Conservation (phyloP, 2,113 vertebrate species). For the Urocynchramus pylzowi region DNA sequence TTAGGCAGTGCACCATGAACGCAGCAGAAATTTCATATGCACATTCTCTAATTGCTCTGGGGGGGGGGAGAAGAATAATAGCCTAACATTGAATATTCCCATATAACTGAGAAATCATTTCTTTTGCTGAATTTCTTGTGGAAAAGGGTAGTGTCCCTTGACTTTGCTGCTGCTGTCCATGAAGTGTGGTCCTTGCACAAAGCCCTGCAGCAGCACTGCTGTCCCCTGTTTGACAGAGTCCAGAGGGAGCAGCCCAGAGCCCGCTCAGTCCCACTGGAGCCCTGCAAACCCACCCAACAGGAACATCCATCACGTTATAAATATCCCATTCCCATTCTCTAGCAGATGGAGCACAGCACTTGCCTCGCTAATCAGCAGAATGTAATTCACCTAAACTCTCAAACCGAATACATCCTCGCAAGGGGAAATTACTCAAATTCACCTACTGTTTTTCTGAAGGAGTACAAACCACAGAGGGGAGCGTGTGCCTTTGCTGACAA, state of each 20-base stretch:
- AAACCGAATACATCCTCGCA: background rate
- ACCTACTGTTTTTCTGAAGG: constrained; percentile 26
- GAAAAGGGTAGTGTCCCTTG: background rate
- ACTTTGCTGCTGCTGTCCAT: background rate
- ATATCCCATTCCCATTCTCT: constrained; percentile 40
- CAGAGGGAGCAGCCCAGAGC: background rate
- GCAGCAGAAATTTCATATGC: background rate
- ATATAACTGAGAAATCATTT: background rate
- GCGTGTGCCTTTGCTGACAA: constrained; percentile 3
- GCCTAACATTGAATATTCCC: background rate
- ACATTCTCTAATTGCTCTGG: background rate
- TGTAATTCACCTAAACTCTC: constrained; percentile 61
- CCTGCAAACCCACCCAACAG: constrained; percentile 34
- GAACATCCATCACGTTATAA: constrained; percentile 52
- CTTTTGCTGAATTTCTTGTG: background rate
- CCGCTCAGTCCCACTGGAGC: background rate
- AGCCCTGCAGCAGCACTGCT: background rate
- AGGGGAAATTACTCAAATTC: constrained; percentile 45
- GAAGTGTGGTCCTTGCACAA: background rate
- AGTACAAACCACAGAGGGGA: background rate
- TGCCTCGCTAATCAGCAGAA: constrained; percentile 58
- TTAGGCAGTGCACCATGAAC: background rate
- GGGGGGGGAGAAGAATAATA: background rate
- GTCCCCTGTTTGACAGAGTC: background rate
- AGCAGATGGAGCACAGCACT: constrained; percentile 59